Percentiles rank a stretch among this genome's conserved stretches.
Conservation (phyloP, 1,140 invertebrate genomes). For the Panonychus citri region DNA sequence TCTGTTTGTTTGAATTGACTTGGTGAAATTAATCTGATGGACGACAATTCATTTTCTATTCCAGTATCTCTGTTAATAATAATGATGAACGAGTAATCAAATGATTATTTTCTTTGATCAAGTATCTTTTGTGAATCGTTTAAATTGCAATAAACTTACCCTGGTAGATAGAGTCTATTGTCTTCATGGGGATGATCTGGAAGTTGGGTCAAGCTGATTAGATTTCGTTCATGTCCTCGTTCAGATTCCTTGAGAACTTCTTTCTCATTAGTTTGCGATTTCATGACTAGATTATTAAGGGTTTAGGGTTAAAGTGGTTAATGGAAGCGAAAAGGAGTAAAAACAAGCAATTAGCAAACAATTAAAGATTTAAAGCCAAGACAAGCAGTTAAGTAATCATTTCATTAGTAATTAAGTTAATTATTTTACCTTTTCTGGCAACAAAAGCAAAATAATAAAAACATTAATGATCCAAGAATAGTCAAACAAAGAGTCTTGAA, state of each 20-base stretch:
- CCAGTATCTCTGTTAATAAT: background rate
- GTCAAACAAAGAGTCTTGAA: background rate
- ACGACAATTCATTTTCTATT: background rate
- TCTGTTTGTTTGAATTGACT: background rate
- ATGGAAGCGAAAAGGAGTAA: background rate
- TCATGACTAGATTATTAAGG: background rate
- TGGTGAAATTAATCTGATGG: background rate
- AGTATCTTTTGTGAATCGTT: background rate
- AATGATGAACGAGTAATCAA: background rate
- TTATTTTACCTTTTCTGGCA: background rate
- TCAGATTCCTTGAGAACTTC: background rate
- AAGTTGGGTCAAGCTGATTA: constrained; percentile 2
- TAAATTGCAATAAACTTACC: background rate
- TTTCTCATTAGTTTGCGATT: background rate
- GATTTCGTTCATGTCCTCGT: background rate
- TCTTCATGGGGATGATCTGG: constrained; percentile 6
- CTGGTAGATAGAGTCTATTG: constrained; percentile 5
- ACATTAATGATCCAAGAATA: background rate
- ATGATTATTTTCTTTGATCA: background rate
- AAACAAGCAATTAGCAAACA: background rate
- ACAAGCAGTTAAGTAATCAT: no score
- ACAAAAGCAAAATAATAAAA: background rate
- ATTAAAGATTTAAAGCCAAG: background rate
- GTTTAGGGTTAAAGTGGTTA: background rate
- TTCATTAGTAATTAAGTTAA: no score